These are phyloP conservation scores for Liodrosophila aerea DNA, from an alignment of 2,888 invertebrate genomes.

Conservation along the genomic window DNA sequence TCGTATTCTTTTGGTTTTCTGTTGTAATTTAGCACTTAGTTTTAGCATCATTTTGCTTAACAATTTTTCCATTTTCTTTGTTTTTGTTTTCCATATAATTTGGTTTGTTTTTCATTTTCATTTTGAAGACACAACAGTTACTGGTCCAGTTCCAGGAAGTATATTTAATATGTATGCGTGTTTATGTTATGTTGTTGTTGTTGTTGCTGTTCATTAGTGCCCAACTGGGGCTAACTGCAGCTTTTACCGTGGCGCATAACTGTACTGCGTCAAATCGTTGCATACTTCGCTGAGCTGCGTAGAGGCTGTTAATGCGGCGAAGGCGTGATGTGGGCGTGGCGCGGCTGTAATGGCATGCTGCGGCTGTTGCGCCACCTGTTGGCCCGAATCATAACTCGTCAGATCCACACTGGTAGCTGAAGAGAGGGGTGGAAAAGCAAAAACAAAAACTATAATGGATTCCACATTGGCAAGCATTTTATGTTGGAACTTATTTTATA, in stretches of 20 bases:
- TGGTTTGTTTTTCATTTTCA: conserved; percentile 47
- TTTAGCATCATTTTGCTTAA: conserved; percentile 58
- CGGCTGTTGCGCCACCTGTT: not conserved
- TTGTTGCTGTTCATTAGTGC: conserved; percentile 31
- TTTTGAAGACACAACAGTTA: conserved; percentile 83
- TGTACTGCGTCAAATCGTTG: conserved; percentile 58
- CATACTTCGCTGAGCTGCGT: conserved; percentile 58
- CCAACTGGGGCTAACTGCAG: conserved; percentile 14
- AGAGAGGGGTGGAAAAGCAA: too few species aligned
- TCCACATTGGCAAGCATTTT: too few species aligned
- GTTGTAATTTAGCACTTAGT: conserved; percentile 69
- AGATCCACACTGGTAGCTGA: conserved; percentile 59
- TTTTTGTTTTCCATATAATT: conserved; percentile 33
- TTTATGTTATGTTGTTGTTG: conserved; percentile 28
- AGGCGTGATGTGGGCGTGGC: conserved; percentile 63
- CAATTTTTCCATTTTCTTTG: conserved; percentile 31
- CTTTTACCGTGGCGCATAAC: conserved; percentile 65
- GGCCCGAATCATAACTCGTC: conserved; percentile 46
- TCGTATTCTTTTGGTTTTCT: conserved; percentile 21
- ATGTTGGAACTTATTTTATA: too few species aligned
- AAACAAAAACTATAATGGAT: too few species aligned
- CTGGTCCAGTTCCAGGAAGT: conserved; percentile 83
- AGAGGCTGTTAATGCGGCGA: conserved; percentile 54
- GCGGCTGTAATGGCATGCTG: conserved; percentile 35
- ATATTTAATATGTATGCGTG: conserved; percentile 56